Percentiles rank a stretch among this genome's conserved stretches.
phyloP scores from a whole-genome alignment of 2,113 vertebrate genomes.

The Pseudopipra pipra region DNA sequence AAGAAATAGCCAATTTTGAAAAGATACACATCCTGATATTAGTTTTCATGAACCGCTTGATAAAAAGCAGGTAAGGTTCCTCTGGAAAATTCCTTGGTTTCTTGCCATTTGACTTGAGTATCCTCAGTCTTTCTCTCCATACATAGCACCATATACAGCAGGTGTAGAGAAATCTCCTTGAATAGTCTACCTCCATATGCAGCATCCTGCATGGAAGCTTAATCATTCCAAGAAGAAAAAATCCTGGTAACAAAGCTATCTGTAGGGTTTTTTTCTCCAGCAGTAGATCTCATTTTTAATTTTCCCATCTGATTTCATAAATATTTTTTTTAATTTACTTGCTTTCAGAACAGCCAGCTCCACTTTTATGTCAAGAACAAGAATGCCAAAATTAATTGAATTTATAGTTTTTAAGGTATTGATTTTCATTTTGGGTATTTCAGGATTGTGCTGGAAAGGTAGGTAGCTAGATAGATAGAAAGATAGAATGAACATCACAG shows the following conservation, averaged over 20 bases:
- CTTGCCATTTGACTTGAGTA: neutral
- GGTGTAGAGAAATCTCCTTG: neutral
- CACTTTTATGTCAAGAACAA: neutral
- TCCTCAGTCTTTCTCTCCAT: neutral
- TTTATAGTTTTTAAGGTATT: neutral
- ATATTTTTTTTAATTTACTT: neutral
- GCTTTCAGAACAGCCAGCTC: neutral
- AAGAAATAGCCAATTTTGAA: neutral
- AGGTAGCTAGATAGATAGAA: neutral
- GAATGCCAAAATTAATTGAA: neutral
- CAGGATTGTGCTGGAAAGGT: neutral
- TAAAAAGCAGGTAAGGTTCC: neutral
- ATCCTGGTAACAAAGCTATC: neutral
- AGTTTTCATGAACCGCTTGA: neutral
- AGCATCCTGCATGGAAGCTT: neutral
- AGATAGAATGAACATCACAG: neutral
- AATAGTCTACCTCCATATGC: neutral
- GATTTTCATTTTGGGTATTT: neutral
- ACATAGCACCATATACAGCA: neutral
- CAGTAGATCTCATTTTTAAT: neutral
- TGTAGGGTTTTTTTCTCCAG: accelerated
- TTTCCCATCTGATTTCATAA: neutral
- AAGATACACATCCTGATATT: neutral
- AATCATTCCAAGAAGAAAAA: neutral
- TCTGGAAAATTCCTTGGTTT: neutral